Conservation (phyloP, 2,113 vertebrate genomes). For the Corythaixoides concolor region DNA sequence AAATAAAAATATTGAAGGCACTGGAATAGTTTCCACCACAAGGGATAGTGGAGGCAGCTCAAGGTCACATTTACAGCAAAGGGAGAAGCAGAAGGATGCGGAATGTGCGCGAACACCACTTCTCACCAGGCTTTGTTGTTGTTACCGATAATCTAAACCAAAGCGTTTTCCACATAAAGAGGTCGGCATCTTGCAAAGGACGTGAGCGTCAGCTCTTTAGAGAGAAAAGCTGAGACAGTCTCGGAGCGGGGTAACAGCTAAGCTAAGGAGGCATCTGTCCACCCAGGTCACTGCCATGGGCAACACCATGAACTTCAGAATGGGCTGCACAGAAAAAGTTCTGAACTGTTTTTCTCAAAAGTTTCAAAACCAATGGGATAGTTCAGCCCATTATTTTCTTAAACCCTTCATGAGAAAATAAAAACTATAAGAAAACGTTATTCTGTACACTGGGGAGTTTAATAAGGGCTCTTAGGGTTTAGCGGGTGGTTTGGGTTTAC, state of each 20-base stretch:
- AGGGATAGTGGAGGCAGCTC: background rate
- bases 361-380: background rate
- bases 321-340: fast-evolving
- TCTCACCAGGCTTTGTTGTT: fast-evolving
- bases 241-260: background rate
- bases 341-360: background rate
- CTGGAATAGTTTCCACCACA: fast-evolving
- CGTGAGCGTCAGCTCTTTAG: fast-evolving
- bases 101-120: background rate
- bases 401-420: background rate
- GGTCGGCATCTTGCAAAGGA: background rate
- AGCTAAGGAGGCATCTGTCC: background rate
- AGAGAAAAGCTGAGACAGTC: background rate
- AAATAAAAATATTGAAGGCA: background rate
- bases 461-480: background rate
- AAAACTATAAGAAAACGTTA: background rate
- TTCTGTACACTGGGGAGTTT: background rate
- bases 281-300: background rate
- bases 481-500: background rate
- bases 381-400: background rate
- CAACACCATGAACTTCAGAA: background rate
- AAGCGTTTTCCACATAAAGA: background rate
- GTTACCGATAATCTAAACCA: background rate
- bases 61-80: background rate
- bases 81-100: background rate